These are phyloP conservation scores for Cyrtonyx montezumae DNA, from an alignment of 2,113 vertebrate genomes.

Conservation along the genomic window DNA sequence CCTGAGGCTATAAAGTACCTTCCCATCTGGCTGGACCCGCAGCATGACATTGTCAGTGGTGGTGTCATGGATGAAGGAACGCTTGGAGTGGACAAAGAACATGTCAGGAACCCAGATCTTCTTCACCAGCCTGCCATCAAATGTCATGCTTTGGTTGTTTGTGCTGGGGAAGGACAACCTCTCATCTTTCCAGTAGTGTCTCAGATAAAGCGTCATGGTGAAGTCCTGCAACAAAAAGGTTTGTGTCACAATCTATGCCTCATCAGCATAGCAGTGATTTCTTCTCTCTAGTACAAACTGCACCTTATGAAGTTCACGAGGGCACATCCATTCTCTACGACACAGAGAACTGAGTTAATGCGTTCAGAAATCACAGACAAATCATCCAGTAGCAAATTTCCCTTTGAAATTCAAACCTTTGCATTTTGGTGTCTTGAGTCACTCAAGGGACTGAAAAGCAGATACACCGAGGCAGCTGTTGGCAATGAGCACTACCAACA, in stretches of 20 bases:
- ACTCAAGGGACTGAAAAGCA: not conserved
- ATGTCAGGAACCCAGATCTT: slow-evolving; percentile 99
- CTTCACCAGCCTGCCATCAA: slow-evolving; percentile 94
- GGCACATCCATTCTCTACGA: not conserved
- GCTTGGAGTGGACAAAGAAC: slow-evolving; percentile 98
- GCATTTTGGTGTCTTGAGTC: not conserved
- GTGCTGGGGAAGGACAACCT: slow-evolving; percentile 92
- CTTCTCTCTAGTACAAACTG: not conserved
- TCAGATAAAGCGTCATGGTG: slow-evolving; percentile 95
- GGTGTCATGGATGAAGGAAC: slow-evolving; percentile 97
- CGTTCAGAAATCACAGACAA: not conserved
- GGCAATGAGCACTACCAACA: rapidly evolving
- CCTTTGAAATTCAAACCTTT: not conserved
- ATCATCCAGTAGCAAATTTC: not conserved
- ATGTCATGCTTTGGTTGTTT: slow-evolving; percentile 98
- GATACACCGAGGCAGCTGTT: rapidly evolving
- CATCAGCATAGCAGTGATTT: not conserved
- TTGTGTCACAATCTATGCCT: not conserved
- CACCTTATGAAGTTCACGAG: not conserved
- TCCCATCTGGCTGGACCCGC: slow-evolving; percentile 93
- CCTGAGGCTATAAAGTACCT: slow-evolving; percentile 97
- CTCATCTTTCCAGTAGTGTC: slow-evolving; percentile 98
- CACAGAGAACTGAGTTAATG: not conserved
- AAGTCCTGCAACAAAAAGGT: slow-evolving; percentile 84
- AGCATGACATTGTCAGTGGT: slow-evolving; percentile 98